Conservation (phyloP, 2,888 invertebrate species). For the Microplitis deprimator region DNA sequence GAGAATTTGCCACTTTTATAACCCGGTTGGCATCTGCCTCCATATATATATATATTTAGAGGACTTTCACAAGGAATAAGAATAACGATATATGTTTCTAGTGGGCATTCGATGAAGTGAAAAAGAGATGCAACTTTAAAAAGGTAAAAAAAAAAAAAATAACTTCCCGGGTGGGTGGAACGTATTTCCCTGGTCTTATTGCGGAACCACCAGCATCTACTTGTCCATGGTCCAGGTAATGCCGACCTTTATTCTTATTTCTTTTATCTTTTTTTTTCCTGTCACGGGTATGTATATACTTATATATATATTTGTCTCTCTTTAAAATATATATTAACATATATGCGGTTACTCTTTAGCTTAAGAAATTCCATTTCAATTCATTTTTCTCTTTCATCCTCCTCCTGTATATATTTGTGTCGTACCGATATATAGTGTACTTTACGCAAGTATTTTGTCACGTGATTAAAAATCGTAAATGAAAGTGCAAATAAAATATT, state of each 20-base stretch:
- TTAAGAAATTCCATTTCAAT: constrained; percentile 36
- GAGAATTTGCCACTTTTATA: constrained; percentile 25
- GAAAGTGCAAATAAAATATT: constrained; percentile 35
- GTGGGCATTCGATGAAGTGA: neutral
- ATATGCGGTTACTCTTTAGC: constrained; percentile 27
- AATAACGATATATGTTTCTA: neutral
- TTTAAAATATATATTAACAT: constrained; percentile 5
- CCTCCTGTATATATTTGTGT: neutral
- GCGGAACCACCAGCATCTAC: constrained; percentile 26
- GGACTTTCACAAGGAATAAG: constrained; percentile 27
- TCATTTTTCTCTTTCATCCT: constrained; percentile 17
- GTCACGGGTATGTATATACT: constrained; percentile 24
- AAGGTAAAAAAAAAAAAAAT: constrained; percentile 20
- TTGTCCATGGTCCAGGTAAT: constrained; percentile 28
- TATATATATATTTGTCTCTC: neutral
- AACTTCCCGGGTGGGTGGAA: constrained; percentile 33
- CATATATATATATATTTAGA: constrained; percentile 16
- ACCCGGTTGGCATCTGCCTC: constrained; percentile 25
- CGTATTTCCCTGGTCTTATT: constrained; percentile 35
- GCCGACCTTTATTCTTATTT: constrained; percentile 19
- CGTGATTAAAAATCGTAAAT: constrained; percentile 18
- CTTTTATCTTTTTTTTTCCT: constrained; percentile 1
- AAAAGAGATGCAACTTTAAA: neutral
- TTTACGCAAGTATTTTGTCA: constrained; percentile 40
- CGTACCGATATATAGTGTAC: neutral